Evolutionary conservation across 37 sponge, comb jelly and placozoan genomes (phyloP).

Genomic region (Bolinopsis microptera): DNA sequence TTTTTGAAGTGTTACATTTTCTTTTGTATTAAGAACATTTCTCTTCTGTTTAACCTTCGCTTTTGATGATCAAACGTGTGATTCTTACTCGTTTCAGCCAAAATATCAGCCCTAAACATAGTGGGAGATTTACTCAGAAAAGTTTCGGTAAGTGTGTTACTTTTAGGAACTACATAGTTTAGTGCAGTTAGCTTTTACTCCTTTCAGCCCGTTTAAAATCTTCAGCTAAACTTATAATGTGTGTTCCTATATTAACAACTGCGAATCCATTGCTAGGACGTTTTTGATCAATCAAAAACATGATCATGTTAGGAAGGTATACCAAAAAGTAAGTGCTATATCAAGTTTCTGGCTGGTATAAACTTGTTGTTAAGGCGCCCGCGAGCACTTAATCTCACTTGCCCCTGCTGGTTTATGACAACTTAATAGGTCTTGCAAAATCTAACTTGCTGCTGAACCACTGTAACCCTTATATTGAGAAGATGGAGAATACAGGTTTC

Average conservation of each 20-base stretch:
- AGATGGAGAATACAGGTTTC: too few species aligned
- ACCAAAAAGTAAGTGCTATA: neutral
- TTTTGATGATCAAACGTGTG: neutral
- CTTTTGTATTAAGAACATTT: neutral
- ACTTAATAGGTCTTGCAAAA: too few species aligned
- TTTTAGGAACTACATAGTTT: neutral
- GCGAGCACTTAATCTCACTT: too few species aligned
- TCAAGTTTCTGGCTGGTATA: neutral
- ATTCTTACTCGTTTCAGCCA: slow-evolving; percentile 68
- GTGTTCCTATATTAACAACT: neutral
- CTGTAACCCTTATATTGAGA: too few species aligned
- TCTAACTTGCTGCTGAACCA: too few species aligned
- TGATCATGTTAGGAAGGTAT: neutral
- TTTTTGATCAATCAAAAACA: neutral
- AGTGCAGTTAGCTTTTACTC: neutral
- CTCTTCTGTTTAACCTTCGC: neutral
- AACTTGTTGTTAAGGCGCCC: neutral
- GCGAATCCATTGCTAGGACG: neutral
- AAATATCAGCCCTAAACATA: slow-evolving; percentile 93
- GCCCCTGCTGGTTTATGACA: too few species aligned
- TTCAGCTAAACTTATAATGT: neutral
- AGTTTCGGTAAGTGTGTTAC: slow-evolving; percentile 83
- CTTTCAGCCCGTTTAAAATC: neutral
- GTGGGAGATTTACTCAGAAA: slow-evolving; percentile 93
- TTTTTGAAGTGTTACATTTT: too few species aligned